phyloP scores from a whole-genome alignment of 2,797 vertebrate species.

The Premnoplex brunnescens region DNA sequence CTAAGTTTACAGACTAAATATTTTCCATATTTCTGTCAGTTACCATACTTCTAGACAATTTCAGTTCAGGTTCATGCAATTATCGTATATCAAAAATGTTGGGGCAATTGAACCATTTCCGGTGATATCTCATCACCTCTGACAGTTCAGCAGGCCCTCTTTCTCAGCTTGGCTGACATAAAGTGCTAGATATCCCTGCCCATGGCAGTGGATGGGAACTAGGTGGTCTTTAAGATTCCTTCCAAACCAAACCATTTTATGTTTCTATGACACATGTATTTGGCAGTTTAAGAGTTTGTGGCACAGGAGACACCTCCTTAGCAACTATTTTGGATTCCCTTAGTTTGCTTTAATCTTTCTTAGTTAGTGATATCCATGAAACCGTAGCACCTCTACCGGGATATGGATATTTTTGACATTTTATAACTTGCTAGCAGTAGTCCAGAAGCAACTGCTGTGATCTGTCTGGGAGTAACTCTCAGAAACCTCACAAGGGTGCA shows the following conservation, averaged over 20 bases:
- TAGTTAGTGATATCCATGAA: neutral
- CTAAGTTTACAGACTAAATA: neutral
- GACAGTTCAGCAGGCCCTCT: neutral
- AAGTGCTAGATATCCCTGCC: neutral
- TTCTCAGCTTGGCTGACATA: neutral
- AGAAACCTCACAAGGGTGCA: neutral
- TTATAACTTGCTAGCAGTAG: neutral
- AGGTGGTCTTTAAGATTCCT: neutral
- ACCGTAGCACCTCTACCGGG: neutral
- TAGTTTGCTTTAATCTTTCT: neutral
- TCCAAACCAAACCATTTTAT: neutral
- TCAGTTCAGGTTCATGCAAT: neutral
- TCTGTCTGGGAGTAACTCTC: neutral
- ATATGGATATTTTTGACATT: neutral
- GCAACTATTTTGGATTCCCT: neutral
- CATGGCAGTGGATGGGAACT: neutral
- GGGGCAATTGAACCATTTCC: neutral
- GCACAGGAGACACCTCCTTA: neutral
- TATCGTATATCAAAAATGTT: neutral
- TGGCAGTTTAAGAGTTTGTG: neutral
- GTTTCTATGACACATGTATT: neutral
- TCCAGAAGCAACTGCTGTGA: neutral
- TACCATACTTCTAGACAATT: neutral
- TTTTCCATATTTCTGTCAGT: neutral
- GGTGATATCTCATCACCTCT: neutral